Evolutionary conservation across 2,797 vertebrate species (phyloP).

Genomic region (Phoxinus dragarum): DNA sequence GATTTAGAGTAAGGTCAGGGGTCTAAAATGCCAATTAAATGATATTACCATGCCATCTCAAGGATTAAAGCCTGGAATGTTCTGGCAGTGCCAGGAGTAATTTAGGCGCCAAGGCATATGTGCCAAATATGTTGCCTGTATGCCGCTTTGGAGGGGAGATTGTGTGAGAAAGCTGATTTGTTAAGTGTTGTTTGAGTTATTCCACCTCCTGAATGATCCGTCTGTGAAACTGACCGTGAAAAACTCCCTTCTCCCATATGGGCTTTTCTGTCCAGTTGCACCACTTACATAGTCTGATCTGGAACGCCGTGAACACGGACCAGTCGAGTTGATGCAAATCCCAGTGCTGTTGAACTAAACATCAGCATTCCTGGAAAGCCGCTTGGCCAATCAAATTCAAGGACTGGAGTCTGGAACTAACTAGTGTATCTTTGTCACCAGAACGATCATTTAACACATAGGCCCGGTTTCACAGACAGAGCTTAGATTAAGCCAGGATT

Average conservation of each 20-base stretch:
- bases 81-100: slow-evolving; percentile 42
- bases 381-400: neutral
- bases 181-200: slow-evolving; percentile 33
- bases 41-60: slow-evolving; percentile 26
- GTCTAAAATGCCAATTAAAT: slow-evolving; percentile 38
- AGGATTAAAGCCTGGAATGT: slow-evolving; percentile 48
- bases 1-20: slow-evolving; percentile 33
- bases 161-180: slow-evolving; percentile 14
- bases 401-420: neutral
- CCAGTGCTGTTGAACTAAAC: neutral
- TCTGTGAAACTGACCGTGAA: neutral
- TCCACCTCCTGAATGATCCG: slow-evolving; percentile 6
- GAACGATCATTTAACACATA: neutral
- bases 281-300: neutral
- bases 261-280: neutral
- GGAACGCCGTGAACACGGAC: neutral
- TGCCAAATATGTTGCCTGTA: slow-evolving; percentile 34
- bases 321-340: slow-evolving; percentile 7
- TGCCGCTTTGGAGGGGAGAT: neutral
- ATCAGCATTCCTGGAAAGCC: neutral
- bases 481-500: too few relatives aligned
- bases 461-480: too few relatives aligned
- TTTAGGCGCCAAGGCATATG: slow-evolving; percentile 9
- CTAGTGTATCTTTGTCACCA: neutral
- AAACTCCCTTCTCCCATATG: neutral